Evolutionary conservation across 2,113 vertebrate species (phyloP).

Genomic region (Himantopus leucocephalus): DNA sequence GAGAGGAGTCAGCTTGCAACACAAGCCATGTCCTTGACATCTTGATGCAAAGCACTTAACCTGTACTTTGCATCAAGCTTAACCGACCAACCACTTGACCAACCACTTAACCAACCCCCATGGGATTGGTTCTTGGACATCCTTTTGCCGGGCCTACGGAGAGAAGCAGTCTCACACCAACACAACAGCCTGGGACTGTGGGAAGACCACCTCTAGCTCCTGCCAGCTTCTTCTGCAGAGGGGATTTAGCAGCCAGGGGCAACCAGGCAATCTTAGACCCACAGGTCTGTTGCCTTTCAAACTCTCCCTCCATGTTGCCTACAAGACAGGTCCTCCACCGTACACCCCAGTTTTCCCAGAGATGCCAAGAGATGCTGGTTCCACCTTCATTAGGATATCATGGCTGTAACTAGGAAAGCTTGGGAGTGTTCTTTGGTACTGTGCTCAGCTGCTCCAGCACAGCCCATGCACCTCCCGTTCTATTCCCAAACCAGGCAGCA

Average conservation of each 20-base stretch:
- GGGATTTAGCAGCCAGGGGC: background rate
- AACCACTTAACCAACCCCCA: background rate
- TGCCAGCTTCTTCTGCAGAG: background rate
- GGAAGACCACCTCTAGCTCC: background rate
- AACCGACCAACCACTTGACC: background rate
- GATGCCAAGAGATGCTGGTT: background rate
- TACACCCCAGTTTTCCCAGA: background rate
- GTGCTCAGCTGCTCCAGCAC: background rate
- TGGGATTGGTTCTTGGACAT: background rate
- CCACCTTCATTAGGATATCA: background rate
- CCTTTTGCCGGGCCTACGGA: background rate
- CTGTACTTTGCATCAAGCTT: background rate
- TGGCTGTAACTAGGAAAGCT: background rate
- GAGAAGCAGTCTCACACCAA: background rate
- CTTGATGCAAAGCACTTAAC: background rate
- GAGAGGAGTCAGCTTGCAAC: background rate
- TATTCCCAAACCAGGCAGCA: background rate
- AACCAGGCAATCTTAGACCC: background rate
- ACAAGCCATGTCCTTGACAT: background rate
- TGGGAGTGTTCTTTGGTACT: background rate
- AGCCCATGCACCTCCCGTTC: background rate
- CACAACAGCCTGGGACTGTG: background rate
- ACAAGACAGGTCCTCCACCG: fast-evolving
- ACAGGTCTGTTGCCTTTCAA: background rate
- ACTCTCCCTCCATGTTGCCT: background rate